Evolutionary conservation across 2,113 vertebrate genomes (phyloP).

Genomic region (Pristiophorus japonicus): DNA sequence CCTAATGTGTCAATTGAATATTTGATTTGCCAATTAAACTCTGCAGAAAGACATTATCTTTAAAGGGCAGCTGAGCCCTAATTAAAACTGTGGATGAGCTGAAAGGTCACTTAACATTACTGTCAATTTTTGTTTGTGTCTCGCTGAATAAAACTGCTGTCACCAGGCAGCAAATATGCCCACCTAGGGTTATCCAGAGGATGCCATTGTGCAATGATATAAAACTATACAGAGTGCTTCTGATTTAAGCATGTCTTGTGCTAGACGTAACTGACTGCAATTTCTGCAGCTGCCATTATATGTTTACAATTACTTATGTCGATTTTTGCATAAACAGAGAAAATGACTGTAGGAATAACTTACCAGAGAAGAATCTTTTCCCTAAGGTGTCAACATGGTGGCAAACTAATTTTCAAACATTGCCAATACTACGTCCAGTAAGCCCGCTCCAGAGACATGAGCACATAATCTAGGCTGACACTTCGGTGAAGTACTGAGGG

Average conservation of each 20-base stretch:
- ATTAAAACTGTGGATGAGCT: slow-evolving; percentile 32
- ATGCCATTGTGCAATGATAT: not conserved
- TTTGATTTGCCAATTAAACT: slow-evolving; percentile 35
- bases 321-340: not conserved
- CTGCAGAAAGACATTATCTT: slow-evolving; percentile 27
- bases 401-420: not conserved
- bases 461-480: not conserved
- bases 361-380: not conserved
- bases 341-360: not conserved
- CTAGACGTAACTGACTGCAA: not conserved
- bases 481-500: not conserved
- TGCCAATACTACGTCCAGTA: not conserved
- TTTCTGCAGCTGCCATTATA: not conserved
- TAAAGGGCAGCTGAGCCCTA: slow-evolving; percentile 28
- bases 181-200: not conserved
- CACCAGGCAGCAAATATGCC: not conserved
- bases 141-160: slow-evolving; percentile 8
- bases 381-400: not conserved
- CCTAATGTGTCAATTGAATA: slow-evolving; percentile 32
- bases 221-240: not conserved
- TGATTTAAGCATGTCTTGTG: not conserved
- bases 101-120: slow-evolving; percentile 35
- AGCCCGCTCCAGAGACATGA: not conserved
- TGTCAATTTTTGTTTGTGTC: slow-evolving; percentile 36
- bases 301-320: not conserved